Percentiles rank a stretch among this genome's conserved stretches.
phyloP scores from a whole-genome alignment of 1,140 invertebrate species.

The Phenacoccus solenopsis region DNA sequence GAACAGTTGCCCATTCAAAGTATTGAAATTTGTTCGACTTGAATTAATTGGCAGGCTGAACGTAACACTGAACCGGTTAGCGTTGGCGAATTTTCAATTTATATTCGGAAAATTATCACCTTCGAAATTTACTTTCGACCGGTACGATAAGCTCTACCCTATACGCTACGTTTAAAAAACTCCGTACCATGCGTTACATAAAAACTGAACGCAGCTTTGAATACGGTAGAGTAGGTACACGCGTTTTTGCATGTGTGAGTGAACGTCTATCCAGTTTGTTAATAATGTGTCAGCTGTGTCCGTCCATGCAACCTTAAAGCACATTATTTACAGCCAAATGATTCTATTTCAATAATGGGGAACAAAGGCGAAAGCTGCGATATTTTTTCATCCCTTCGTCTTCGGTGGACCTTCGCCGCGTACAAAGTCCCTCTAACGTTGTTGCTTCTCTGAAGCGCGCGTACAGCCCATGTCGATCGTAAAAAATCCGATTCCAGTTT shows the following conservation, averaged over 20 bases:
- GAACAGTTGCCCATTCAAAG: not conserved
- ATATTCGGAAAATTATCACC: not conserved
- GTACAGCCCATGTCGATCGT: no score
- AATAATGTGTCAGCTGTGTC: conserved; percentile 17
- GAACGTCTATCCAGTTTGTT: conserved; percentile 15
- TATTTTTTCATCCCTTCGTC: conserved; percentile 15
- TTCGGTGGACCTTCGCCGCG: conserved; percentile 8
- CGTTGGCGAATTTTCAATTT: not conserved
- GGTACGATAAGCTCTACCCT: not conserved
- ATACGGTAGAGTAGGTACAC: conserved; percentile 5
- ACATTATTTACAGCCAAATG: conserved; percentile 12
- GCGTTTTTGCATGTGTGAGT: conserved; percentile 16
- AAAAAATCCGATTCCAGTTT: no score
- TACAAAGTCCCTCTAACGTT: not conserved
- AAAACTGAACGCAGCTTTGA: conserved; percentile 12
- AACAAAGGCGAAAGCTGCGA: conserved; percentile 15
- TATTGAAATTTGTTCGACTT: not conserved
- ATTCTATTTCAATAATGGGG: conserved; percentile 14
- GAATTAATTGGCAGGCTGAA: not conserved
- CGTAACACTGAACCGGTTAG: not conserved
- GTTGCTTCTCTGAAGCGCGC: no score
- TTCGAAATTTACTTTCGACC: not conserved
- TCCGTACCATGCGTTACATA: no score
- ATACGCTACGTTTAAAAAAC: not conserved
- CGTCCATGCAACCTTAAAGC: conserved; percentile 11